Conservation (phyloP, 2,113 vertebrate species). For the Alethe castanea region DNA sequence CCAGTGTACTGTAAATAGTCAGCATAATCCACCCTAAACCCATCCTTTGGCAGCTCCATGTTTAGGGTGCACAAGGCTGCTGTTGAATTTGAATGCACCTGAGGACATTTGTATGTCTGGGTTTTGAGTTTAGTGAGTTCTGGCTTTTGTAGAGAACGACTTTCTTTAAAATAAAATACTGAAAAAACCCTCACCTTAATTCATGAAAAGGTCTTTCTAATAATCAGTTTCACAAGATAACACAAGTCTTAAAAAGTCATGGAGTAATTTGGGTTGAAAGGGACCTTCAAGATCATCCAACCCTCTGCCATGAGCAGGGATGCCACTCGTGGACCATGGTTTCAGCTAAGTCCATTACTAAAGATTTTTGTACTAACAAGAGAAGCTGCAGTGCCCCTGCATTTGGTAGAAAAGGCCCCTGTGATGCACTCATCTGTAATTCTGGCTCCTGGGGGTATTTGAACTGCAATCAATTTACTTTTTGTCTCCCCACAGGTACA, state of each 20-base stretch:
- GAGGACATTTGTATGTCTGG: not conserved
- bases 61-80: not conserved
- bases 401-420: not conserved
- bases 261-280: not conserved
- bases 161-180: not conserved
- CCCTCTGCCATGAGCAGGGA: not conserved
- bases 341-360: not conserved
- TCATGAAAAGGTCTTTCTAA: not conserved
- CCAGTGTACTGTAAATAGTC: not conserved
- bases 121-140: not conserved
- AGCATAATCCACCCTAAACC: not conserved
- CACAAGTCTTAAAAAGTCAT: rapidly evolving
- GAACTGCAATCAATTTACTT: not conserved
- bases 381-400: not conserved
- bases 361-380: not conserved
- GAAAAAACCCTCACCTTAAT: rapidly evolving
- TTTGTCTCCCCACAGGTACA: constrained; percentile 69
- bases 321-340: rapidly evolving
- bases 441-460: not conserved
- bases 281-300: not conserved
- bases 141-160: not conserved
- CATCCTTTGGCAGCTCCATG: not conserved
- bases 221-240: not conserved
- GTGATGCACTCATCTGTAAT: rapidly evolving
- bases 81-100: not conserved